Conservation (phyloP, 2,797 vertebrate genomes). For the Macropus fuliginosus region DNA sequence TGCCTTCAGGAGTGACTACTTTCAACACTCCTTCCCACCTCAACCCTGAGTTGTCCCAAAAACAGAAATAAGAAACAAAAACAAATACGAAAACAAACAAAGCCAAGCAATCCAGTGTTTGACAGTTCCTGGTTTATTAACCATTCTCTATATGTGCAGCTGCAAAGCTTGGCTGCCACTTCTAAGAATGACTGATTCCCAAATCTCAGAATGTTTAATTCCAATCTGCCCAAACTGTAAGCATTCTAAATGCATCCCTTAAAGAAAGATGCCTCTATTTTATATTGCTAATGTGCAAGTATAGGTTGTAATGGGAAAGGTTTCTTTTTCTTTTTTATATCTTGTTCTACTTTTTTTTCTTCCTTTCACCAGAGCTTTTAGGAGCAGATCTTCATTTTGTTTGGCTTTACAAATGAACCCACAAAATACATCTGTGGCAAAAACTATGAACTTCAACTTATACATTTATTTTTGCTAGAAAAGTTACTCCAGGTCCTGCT, state of each 20-base stretch:
- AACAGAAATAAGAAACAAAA: background rate
- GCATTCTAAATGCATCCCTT: slow-evolving; percentile 24
- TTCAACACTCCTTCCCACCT: background rate
- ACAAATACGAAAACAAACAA: background rate
- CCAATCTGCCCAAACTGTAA: slow-evolving; percentile 71
- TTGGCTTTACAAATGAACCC: slow-evolving; percentile 60
- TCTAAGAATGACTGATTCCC: background rate
- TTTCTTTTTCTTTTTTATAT: slow-evolving; percentile 9
- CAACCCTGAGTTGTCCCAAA: background rate
- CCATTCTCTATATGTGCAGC: background rate
- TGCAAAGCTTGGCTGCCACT: background rate
- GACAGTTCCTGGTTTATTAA: background rate
- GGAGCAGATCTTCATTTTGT: slow-evolving; percentile 73
- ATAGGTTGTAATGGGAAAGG: background rate
- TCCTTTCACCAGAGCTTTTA: slow-evolving; percentile 36
- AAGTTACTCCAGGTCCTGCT: slow-evolving; percentile 6
- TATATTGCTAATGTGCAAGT: background rate
- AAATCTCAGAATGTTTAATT: slow-evolving; percentile 4
- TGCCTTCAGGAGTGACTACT: background rate
- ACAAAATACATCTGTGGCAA: slow-evolving; percentile 12
- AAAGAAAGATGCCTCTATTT: background rate
- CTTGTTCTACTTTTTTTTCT: slow-evolving; percentile 1
- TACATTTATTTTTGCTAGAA: slow-evolving; percentile 35
- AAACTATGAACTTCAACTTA: slow-evolving; percentile 27
- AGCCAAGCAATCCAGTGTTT: background rate